These are phyloP conservation scores for Drosophila imparisetae DNA, from an alignment of 2,888 invertebrate species.

Conservation along the genomic window DNA sequence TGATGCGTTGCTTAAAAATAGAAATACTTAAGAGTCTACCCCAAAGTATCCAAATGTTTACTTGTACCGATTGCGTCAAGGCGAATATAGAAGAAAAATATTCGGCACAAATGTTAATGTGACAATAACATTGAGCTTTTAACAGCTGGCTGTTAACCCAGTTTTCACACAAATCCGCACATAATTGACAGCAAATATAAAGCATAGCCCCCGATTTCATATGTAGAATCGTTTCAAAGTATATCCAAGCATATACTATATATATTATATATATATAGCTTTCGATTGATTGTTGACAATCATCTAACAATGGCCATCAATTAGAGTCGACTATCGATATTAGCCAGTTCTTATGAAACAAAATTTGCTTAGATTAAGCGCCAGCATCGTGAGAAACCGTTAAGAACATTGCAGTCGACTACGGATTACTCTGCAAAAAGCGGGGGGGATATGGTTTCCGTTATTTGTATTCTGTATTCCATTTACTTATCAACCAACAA, in stretches of 20 bases:
- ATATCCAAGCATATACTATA: background rate
- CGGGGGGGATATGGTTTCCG: background rate
- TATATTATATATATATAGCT: background rate
- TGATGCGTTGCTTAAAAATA: constrained; percentile 26
- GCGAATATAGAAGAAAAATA: constrained; percentile 7
- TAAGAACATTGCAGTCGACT: background rate
- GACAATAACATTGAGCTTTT: constrained; percentile 41
- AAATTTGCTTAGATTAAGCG: background rate
- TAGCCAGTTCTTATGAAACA: constrained; percentile 5
- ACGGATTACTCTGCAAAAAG: background rate
- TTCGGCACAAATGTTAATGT: constrained; percentile 32
- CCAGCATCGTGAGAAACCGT: background rate
- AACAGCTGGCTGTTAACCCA: constrained; percentile 44
- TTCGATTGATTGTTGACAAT: background rate
- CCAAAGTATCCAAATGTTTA: constrained; percentile 34
- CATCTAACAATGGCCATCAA: constrained; percentile 1
- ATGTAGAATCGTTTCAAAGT: background rate
- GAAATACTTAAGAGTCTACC: constrained; percentile 29
- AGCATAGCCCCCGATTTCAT: background rate
- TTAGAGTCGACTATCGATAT: background rate
- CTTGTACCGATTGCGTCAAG: constrained; percentile 33
- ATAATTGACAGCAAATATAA: background rate
- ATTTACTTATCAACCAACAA: background rate
- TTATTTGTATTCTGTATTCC: background rate
- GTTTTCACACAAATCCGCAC: constrained; percentile 1